Evolutionary conservation across 1,140 invertebrate genomes (phyloP).

Genomic region (Paracyclopina nana): DNA sequence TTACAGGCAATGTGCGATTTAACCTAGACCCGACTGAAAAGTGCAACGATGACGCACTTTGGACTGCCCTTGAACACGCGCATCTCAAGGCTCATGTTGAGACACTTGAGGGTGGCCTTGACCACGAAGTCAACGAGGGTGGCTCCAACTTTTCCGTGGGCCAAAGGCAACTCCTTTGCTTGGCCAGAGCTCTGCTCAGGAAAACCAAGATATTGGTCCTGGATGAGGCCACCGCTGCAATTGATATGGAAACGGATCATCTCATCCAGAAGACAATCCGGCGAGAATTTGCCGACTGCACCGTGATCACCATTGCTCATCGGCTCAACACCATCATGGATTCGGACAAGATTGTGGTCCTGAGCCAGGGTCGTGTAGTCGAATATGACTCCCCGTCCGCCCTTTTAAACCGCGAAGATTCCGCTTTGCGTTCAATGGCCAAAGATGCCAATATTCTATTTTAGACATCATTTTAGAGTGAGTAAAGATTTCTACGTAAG

Average conservation of each 20-base stretch:
- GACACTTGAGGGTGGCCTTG: conserved; percentile 43
- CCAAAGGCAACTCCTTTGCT: conserved; percentile 33
- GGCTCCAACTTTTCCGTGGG: conserved; percentile 53
- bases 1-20: conserved; percentile 53
- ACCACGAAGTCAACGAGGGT: conserved; percentile 57
- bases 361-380: conserved; percentile 61
- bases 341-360: conserved; percentile 57
- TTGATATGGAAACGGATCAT: conserved; percentile 63
- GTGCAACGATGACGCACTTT: conserved; percentile 54
- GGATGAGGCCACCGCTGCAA: conserved; percentile 31
- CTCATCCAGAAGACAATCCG: conserved; percentile 73
- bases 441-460: conserved; percentile 72
- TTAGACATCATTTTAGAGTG: too few relatives aligned
- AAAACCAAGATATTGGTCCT: conserved; percentile 27
- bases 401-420: conserved; percentile 49
- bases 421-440: conserved; percentile 77
- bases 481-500: too few relatives aligned
- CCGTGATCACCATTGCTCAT: conserved; percentile 83
- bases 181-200: conserved; percentile 33
- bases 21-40: conserved; percentile 65
- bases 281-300: conserved; percentile 64
- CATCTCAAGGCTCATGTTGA: conserved; percentile 53
- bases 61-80: conserved; percentile 55
- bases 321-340: conserved; percentile 85
- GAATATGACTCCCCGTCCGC: conserved; percentile 57